Percentiles rank a stretch among this genome's conserved stretches.
These are phyloP conservation scores for Antitype chi DNA, from an alignment of 2,888 invertebrate genomes.

Conservation along the genomic window DNA sequence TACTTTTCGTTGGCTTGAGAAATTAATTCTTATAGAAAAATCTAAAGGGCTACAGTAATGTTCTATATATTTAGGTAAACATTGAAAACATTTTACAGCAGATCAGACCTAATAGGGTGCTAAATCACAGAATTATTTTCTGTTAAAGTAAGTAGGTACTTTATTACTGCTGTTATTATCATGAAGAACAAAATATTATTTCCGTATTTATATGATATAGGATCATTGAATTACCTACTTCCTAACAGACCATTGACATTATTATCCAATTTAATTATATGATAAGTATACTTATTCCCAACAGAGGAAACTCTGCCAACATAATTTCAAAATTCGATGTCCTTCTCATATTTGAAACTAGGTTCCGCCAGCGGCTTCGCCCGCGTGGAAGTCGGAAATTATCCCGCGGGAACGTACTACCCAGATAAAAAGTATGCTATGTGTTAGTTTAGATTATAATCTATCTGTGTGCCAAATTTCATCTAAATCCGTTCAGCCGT, in stretches of 20 bases:
- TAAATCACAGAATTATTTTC: neutral
- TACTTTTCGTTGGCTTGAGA: neutral
- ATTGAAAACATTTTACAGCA: neutral
- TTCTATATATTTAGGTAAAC: neutral
- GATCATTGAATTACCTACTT: neutral
- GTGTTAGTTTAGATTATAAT: too few species aligned
- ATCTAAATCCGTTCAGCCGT: too few species aligned
- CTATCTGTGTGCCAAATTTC: too few species aligned
- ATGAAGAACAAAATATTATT: neutral
- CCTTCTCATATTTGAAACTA: too few species aligned
- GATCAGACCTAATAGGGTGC: neutral
- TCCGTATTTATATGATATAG: neutral
- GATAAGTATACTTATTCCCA: neutral
- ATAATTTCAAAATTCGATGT: neutral
- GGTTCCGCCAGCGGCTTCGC: too few species aligned
- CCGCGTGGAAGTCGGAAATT: too few species aligned
- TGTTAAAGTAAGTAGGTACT: neutral
- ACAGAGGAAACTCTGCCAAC: neutral
- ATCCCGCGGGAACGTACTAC: too few species aligned
- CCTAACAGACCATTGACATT: neutral
- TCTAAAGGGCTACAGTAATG: neutral
- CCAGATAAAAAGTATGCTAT: too few species aligned
- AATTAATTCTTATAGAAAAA: neutral
- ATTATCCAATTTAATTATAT: neutral
- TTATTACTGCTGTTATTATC: neutral